Conservation (phyloP, 1,140 invertebrate species). For the Ditylenchus dipsaci region DNA sequence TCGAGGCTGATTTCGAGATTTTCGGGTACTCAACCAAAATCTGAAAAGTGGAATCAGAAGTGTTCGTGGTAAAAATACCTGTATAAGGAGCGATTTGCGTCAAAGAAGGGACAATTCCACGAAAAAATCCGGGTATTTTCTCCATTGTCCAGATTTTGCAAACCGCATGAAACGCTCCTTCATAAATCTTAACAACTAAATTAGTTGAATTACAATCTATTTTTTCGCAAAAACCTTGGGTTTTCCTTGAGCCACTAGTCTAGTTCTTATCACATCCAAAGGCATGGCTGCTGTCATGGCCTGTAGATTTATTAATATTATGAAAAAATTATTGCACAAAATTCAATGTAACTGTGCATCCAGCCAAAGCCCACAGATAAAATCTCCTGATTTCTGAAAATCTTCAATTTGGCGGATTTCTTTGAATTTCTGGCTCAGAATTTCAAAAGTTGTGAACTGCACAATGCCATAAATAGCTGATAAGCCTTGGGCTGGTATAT, state of each 20-base stretch:
- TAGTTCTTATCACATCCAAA: constrained; percentile 17
- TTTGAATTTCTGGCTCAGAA: constrained; percentile 13
- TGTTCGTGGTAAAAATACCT: background rate
- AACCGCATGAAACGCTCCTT: constrained; percentile 21
- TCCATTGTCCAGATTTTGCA: constrained; percentile 34
- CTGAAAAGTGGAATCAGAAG: no score
- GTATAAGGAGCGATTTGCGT: constrained; percentile 40
- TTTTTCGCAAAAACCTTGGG: constrained; percentile 21
- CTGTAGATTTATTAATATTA: constrained; percentile 62
- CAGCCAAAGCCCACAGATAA: constrained; percentile 76
- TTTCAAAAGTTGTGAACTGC: constrained; percentile 62
- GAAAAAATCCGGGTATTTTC: constrained; percentile 38
- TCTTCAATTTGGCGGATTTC: background rate
- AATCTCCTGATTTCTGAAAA: constrained; percentile 61
- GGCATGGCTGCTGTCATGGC: constrained; percentile 4
- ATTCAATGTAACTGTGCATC: constrained; percentile 69
- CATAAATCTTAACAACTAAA: constrained; percentile 7
- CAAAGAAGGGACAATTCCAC: constrained; percentile 34
- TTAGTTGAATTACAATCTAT: background rate
- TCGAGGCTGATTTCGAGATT: no score
- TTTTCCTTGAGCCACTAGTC: constrained; percentile 34
- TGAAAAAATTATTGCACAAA: constrained; percentile 78
- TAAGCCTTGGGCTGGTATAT: constrained; percentile 82
- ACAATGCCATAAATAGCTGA: constrained; percentile 80
- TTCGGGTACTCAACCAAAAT: no score